phyloP scores from a whole-genome alignment of 2,797 vertebrate genomes.

The Acanthurus leucopareius region DNA sequence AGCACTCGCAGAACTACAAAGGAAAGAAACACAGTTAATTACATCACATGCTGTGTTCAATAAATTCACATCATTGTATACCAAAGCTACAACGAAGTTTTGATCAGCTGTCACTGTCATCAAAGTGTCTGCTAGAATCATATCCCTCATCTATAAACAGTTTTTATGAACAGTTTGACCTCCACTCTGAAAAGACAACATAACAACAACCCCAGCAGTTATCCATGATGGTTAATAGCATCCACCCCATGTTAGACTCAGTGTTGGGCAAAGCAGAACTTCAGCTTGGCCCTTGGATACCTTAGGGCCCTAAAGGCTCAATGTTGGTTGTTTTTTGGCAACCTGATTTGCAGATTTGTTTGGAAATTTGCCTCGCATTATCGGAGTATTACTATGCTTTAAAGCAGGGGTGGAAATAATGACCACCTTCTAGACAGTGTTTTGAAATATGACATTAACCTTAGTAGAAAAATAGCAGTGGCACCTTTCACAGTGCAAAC shows the following conservation, averaged over 20 bases:
- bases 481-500: not conserved
- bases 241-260: not conserved
- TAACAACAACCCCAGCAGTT: not conserved
- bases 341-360: conserved; percentile 21
- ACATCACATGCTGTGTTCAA: not conserved
- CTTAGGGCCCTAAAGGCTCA: no score
- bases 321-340: not conserved
- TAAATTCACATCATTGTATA: not conserved
- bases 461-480: not conserved
- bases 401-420: not conserved
- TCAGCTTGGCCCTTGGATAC: not conserved
- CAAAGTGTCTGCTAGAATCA: not conserved
- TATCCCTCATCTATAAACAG: not conserved
- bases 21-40: not conserved
- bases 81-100: not conserved
- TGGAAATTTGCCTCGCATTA: not conserved
- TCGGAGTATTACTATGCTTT: not conserved
- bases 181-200: not conserved
- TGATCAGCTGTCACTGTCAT: not conserved
- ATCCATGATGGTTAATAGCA: not conserved
- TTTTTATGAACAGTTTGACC: not conserved
- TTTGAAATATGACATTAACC: not conserved
- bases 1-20: conserved; percentile 89
- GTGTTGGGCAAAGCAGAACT: not conserved
- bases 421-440: not conserved